Evolutionary conservation across 2,888 invertebrate species (phyloP), one percentile per base, ranked within the genome.

Genomic region (Augochlorella aurata): DNA sequence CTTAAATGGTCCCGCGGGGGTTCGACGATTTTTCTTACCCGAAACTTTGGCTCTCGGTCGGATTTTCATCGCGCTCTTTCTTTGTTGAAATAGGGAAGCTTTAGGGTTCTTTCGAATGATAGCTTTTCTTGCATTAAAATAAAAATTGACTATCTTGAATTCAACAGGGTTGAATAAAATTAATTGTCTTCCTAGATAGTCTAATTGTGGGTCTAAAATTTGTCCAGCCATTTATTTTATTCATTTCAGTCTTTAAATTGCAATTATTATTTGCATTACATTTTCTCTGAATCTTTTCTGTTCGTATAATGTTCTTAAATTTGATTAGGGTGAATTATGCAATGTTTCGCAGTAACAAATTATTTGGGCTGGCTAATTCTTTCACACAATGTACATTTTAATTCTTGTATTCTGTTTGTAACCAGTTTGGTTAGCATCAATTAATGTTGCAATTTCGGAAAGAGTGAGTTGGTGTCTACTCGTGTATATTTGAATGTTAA

Each of bases 1-100:
- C 16, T 61, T 16, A 29, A 61, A 61, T 61, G 61, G 24, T 61
- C 61, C 61, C 61, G 18, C 61, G 61, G 24, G 61, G 29, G 29
- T 8, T 29, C 18, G 16, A 8, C 16, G 16, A 61, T 24, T 61
- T 61, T 61, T 29, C 29, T 29, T 61, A 0, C 29, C 0, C 29
- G 61, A 24, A 61, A 61, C 61, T 9, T 54, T 54, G n/a, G 2
- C n/a, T 8, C 24, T 58, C 29, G 12, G 24, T 16, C 29, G 8
- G 8, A 16, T 61, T 29, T 61, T 9, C 16, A 2, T 10, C 47
- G 12, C 38, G 38, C 38, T 5, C 3, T 5, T 38, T 2, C 38
- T 38, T 38, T 7, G 38, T 38, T 7, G 38, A 38, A 38, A 38
- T 7, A 38, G 38, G 5, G 38, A 38, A 38, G 38, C 7, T 29